Conservation (phyloP, 2,113 vertebrate genomes). For the Fregetta grallaria region DNA sequence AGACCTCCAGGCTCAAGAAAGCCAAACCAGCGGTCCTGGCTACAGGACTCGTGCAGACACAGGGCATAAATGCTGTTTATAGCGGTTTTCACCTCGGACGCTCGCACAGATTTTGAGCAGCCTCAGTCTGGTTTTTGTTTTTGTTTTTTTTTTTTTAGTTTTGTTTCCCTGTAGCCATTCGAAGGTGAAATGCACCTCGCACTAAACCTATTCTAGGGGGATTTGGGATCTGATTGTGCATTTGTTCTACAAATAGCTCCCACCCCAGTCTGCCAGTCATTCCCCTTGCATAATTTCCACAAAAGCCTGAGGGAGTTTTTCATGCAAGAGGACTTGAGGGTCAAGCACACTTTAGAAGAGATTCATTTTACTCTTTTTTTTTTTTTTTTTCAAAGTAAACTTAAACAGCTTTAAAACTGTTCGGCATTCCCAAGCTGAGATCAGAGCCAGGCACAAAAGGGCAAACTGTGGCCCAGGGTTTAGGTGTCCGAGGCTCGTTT, state of each 20-base stretch:
- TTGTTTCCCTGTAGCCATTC: not conserved
- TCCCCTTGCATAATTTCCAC: slow-evolving; percentile 24
- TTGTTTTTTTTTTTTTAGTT: not conserved
- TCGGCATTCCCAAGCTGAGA: not conserved
- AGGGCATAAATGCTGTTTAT: not conserved
- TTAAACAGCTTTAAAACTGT: slow-evolving; percentile 30
- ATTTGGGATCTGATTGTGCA: slow-evolving; percentile 35
- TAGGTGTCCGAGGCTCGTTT: not conserved
- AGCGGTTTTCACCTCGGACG: not conserved
- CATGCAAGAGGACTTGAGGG: slow-evolving; percentile 31
- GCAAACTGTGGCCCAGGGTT: not conserved
- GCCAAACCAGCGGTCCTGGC: not conserved
- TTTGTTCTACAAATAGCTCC: slow-evolving; percentile 42
- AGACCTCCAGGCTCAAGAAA: not conserved
- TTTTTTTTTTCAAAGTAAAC: not conserved
- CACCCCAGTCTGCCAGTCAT: not conserved
- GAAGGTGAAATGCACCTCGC: not conserved
- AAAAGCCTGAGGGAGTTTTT: slow-evolving; percentile 36
- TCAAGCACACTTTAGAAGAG: slow-evolving; percentile 35
- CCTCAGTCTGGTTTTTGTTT: not conserved
- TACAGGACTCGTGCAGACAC: rapidly evolving
- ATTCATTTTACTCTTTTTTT: not conserved
- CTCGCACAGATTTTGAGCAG: not conserved
- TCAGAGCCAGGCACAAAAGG: slow-evolving; percentile 10
- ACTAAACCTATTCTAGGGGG: not conserved